These are phyloP conservation scores for Chaetogeoica ovagalla DNA, from an alignment of 2,888 invertebrate species.

Conservation along the genomic window DNA sequence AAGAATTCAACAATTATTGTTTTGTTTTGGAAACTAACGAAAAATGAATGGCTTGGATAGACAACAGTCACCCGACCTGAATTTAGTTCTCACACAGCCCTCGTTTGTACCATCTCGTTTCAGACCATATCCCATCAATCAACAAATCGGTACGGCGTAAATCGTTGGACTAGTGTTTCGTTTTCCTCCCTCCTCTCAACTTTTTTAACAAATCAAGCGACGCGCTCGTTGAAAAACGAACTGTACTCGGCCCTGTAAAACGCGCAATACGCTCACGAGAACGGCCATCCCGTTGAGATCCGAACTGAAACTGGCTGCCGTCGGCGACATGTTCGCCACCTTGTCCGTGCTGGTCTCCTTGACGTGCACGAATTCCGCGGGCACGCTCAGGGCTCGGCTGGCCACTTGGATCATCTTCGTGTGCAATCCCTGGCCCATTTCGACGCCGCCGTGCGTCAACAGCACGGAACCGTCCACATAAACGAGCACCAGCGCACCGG, in stretches of 20 bases:
- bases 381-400: slow-evolving; percentile 72
- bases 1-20: too few relatives aligned
- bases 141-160: too few relatives aligned
- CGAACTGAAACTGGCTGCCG: slow-evolving; percentile 85
- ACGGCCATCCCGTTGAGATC: slow-evolving; percentile 93
- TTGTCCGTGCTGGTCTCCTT: slow-evolving; percentile 85
- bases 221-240: too few relatives aligned
- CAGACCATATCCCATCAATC: too few relatives aligned
- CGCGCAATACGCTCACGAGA: background rate
- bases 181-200: too few relatives aligned
- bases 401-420: slow-evolving; percentile 83
- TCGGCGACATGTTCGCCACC: slow-evolving; percentile 87
- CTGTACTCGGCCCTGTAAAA: background rate
- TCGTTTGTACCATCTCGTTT: too few relatives aligned
- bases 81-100: too few relatives aligned
- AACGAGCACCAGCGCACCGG: slow-evolving; percentile 83
- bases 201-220: too few relatives aligned
- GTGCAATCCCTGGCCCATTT: slow-evolving; percentile 96
- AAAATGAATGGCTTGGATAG: too few relatives aligned
- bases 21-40: too few relatives aligned
- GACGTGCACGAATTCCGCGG: slow-evolving; percentile 75
- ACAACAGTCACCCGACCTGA: too few relatives aligned
- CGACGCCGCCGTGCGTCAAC: slow-evolving; percentile 87
- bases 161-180: too few relatives aligned
- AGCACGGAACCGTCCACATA: slow-evolving; percentile 86